Percentiles rank a stretch among this genome's conserved stretches.
Evolutionary conservation across 1,140 invertebrate genomes (phyloP).

Genomic region (fruit fly (Drosophila melanogaster)): DNA sequence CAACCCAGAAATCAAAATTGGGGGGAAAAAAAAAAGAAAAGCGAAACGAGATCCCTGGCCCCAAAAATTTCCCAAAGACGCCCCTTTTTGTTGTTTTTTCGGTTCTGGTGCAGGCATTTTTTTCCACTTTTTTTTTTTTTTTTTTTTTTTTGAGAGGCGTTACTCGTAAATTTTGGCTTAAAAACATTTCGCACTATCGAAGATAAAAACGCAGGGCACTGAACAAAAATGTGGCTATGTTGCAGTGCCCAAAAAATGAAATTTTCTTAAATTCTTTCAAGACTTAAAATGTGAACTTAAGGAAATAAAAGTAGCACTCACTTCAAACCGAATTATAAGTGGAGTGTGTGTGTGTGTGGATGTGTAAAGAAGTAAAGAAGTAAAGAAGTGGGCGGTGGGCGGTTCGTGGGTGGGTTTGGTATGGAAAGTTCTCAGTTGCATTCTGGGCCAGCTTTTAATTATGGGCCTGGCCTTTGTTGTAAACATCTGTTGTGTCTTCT

Average conservation of each 20-base stretch:
- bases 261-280: too few species aligned
- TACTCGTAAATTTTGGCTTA: slow-evolving; percentile 57
- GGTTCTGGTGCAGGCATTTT: background rate
- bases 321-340: background rate
- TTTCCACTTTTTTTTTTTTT: slow-evolving; percentile 3
- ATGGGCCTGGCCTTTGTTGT: slow-evolving; percentile 66
- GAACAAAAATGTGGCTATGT: background rate
- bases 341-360: too few species aligned
- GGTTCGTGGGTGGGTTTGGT: slow-evolving; percentile 5
- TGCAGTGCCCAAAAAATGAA: too few species aligned
- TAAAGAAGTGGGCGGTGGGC: slow-evolving; percentile 6
- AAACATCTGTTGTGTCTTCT: slow-evolving; percentile 38
- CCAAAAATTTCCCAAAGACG: slow-evolving; percentile 11
- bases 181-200: slow-evolving; percentile 60
- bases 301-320: too few species aligned
- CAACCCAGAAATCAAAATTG: slow-evolving; percentile 53
- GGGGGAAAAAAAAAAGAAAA: background rate
- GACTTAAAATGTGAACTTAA: too few species aligned
- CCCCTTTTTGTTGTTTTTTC: slow-evolving; percentile 5
- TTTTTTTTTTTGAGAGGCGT: slow-evolving; percentile 64
- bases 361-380: too few species aligned
- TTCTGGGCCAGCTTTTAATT: slow-evolving; percentile 77
- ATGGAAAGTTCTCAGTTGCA: slow-evolving; percentile 57
- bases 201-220: background rate
- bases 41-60: slow-evolving; percentile 18